Conservation (phyloP, 2,113 vertebrate genomes). For the Sceloporus tristichus region DNA sequence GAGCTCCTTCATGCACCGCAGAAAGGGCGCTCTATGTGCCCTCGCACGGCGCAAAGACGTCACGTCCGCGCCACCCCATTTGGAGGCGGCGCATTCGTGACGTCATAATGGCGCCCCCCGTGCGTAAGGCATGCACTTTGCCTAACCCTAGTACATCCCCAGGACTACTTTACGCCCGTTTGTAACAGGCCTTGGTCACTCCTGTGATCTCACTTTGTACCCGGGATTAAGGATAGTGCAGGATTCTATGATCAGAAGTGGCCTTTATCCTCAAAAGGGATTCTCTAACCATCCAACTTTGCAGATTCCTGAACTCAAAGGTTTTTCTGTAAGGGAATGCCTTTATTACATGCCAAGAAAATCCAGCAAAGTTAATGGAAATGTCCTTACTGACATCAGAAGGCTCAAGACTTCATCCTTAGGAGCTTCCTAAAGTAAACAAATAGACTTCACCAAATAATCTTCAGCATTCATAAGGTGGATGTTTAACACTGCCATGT, state of each 20-base stretch:
- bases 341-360: not conserved
- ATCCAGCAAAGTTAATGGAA: not conserved
- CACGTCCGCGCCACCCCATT: too few species aligned
- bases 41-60: too few species aligned
- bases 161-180: too few species aligned
- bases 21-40: not conserved
- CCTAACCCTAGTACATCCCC: too few species aligned
- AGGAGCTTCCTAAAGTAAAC: conserved; percentile 41
- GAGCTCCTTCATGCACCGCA: too few species aligned
- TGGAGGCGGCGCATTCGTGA: too few species aligned
- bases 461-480: conserved; percentile 56
- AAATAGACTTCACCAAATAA: conserved; percentile 59
- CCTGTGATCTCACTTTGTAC: conserved; percentile 8
- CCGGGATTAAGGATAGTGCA: not conserved
- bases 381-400: conserved; percentile 30
- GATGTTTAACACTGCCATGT: conserved; percentile 49
- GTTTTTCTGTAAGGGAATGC: conserved; percentile 12
- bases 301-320: not conserved
- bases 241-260: not conserved
- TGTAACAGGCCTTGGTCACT: too few species aligned
- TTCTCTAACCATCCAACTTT: conserved; percentile 1
- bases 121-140: too few species aligned
- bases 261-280: not conserved
- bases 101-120: too few species aligned
- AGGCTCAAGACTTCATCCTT: not conserved